These are phyloP conservation scores for Branchinecta lindahli DNA, from an alignment of 1,140 invertebrate genomes.

Conservation along the genomic window DNA sequence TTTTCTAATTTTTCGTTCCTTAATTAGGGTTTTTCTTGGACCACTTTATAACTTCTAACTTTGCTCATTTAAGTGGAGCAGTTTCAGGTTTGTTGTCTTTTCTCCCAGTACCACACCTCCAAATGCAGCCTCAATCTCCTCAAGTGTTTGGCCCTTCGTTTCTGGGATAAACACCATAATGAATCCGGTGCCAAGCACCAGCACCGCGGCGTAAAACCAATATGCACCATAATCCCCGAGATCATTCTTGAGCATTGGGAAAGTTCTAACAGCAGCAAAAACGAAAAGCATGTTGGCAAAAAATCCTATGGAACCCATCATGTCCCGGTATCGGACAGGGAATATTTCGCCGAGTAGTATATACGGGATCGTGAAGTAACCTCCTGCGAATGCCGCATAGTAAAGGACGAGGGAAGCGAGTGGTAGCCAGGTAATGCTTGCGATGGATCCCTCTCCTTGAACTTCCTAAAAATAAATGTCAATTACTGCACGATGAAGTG, in stretches of 20 bases:
- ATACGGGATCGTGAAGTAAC: slow-evolving; percentile 42
- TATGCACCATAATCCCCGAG: slow-evolving; percentile 48
- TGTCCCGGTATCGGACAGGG: slow-evolving; percentile 31
- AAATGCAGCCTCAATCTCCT: slow-evolving; percentile 42
- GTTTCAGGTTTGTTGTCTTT: too few relatives aligned
- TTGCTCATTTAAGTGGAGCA: too few relatives aligned
- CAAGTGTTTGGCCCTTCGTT: slow-evolving; percentile 55
- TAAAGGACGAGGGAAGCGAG: slow-evolving; percentile 63
- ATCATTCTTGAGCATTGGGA: slow-evolving; percentile 39
- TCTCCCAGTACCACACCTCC: too few relatives aligned
- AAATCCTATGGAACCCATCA: slow-evolving; percentile 33
- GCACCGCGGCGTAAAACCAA: slow-evolving; percentile 48
- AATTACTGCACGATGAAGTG: too few relatives aligned
- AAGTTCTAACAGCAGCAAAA: slow-evolving; percentile 40
- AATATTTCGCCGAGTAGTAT: slow-evolving; percentile 38
- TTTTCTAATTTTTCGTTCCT: too few relatives aligned
- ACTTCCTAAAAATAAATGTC: slow-evolving; percentile 21
- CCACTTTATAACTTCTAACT: too few relatives aligned
- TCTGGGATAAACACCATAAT: slow-evolving; percentile 53
- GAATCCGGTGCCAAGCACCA: slow-evolving; percentile 49
- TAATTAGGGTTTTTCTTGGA: too few relatives aligned
- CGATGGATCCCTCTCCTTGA: slow-evolving; percentile 30
- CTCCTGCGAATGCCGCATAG: slow-evolving; percentile 73
- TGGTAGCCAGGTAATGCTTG: slow-evolving; percentile 54
- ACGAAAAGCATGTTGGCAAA: slow-evolving; percentile 33